Conservation (phyloP, 2,797 vertebrate species). For the Harpagifer antarcticus region DNA sequence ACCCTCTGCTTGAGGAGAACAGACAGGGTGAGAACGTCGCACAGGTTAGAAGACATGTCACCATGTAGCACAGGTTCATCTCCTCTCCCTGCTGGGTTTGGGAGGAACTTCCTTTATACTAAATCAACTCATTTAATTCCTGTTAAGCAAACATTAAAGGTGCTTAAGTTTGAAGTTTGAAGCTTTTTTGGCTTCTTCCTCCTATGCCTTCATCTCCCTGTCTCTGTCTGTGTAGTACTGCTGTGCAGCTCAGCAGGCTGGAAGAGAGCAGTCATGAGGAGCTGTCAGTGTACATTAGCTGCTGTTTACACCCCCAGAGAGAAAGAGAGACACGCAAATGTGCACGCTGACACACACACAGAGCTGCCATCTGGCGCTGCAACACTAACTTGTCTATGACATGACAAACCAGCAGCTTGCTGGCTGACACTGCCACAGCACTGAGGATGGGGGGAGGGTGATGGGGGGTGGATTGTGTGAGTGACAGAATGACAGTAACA, state of each 20-base stretch:
- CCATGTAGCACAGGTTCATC: constrained; percentile 36
- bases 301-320: constrained; percentile 92
- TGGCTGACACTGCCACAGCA: constrained; percentile 84
- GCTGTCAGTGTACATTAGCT: constrained; percentile 98
- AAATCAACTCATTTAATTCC: constrained; percentile 72
- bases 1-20: constrained; percentile 86
- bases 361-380: constrained; percentile 84
- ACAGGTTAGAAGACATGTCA: constrained; percentile 57
- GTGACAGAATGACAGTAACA: constrained; percentile 77
- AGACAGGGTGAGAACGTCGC: constrained; percentile 45
- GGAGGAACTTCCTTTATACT: constrained; percentile 66
- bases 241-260: constrained; percentile 83
- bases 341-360: constrained; percentile 32
- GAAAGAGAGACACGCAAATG: constrained; percentile 65
- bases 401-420: constrained; percentile 87
- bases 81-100: constrained; percentile 47
- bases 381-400: constrained; percentile 86
- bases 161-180: constrained; percentile 79
- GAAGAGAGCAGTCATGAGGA: constrained; percentile 97
- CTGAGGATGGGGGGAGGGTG: constrained; percentile 66
- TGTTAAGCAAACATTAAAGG: constrained; percentile 76
- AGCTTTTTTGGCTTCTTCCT: constrained; percentile 76
- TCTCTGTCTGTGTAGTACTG: constrained; percentile 78
- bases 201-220: constrained; percentile 78
- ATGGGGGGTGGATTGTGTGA: constrained; percentile 52